Base-by-base conservation (phyloP, 2,797 vertebrate species). In the Champsocephalus esox region DNA sequence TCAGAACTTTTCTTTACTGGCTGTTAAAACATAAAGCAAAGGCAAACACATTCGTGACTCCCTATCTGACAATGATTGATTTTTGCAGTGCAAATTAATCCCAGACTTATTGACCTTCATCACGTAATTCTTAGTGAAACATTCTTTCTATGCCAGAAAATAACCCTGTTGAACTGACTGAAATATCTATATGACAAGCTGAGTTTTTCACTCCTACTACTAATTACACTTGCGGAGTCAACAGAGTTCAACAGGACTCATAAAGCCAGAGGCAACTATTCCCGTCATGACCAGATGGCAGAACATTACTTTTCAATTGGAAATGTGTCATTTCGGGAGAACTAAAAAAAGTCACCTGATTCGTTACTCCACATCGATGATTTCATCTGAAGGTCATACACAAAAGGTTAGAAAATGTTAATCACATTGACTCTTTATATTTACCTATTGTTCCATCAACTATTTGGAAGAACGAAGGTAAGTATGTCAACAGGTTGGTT, bases 291-390 rank as follows among this genome's bases (percentile, higher is more conserved):
- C 51, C 51, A 68, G 63, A 56, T 59, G 71, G 63, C n/a, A 60
- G 32, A 65, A 48, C 14, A 67, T 58, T 48, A 61, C 61, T 70
- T 62, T 70, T 70, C 17, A 54, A 48, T 50, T 51, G 46, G 28
- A 80, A 73, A 79, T 59, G 41, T 59, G 54, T 64, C 49, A 61
- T 69, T 72, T 66, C 49, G 9, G 17, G 5, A 51, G 48, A 79
- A 69, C 1, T 49, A 48, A 41, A 32, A 44, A 60, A 28, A 41
- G 28, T 8, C 61, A 80, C 45, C 44, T 66, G 45, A 49, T 73
- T 64, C 48, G 11, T 56, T 34, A 19, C 46, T 49, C 21, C 8
- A 48, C 17, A 32, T 9, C 34, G 17, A 52, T 59, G 34, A 57
- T 68, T 80, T 54, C 4, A 61, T 50, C 9, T 59, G 67, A 83